Evolutionary conservation across 2,888 invertebrate species (phyloP).

Genomic region (Agrenia bidenticulata): DNA sequence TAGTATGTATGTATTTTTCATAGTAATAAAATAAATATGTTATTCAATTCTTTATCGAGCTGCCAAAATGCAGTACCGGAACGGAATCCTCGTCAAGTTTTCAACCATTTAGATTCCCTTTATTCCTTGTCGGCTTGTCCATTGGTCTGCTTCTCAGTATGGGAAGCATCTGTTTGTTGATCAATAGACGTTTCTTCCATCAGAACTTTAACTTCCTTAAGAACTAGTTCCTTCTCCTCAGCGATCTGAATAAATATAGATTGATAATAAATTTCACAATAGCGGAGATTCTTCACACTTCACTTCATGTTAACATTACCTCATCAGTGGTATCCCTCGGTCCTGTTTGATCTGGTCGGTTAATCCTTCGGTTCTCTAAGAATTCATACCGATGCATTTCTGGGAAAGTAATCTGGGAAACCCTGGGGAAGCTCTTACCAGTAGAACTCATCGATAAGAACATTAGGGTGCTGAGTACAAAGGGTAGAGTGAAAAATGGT

Average conservation of each 20-base stretch:
- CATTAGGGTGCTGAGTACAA: conserved; percentile 55
- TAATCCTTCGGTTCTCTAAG: conserved; percentile 22
- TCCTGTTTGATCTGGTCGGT: neutral
- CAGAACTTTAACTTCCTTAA: conserved; percentile 47
- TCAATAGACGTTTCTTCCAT: conserved; percentile 23
- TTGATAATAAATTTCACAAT: conserved; percentile 1
- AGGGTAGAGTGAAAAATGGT: conserved; percentile 56
- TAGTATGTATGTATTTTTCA: no score
- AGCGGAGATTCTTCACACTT: no score
- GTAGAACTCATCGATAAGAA: conserved; percentile 56
- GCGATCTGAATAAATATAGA: conserved; percentile 24
- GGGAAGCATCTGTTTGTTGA: neutral
- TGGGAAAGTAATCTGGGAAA: conserved; percentile 55
- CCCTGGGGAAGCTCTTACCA: conserved; percentile 54
- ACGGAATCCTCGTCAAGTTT: no score
- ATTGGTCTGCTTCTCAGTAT: neutral
- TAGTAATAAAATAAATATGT: no score
- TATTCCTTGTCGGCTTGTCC: neutral
- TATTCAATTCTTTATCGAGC: no score
- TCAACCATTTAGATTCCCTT: neutral
- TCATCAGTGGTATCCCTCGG: conserved; percentile 5
- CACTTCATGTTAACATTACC: no score
- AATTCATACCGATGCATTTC: conserved; percentile 56
- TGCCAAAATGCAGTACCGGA: no score
- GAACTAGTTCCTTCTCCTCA: conserved; percentile 47